Base-by-base conservation (phyloP, 37 sponge, comb jelly and placozoan genomes). In the Geodia barretti region DNA sequence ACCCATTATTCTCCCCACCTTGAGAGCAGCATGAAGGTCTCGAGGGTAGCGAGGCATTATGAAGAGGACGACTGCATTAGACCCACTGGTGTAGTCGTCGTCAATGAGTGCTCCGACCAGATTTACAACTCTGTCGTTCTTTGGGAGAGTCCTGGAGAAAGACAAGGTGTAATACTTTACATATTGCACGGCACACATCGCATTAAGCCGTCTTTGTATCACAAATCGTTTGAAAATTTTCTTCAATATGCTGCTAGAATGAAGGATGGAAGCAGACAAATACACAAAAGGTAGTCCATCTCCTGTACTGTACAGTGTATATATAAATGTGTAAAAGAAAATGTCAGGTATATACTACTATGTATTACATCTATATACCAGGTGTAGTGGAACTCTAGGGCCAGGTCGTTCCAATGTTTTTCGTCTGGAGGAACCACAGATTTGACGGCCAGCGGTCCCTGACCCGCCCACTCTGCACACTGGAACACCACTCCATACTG, bases 401-500 rank as follows among this genome's bases (percentile, higher is more conserved):
- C 99, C 11, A 98, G 89, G 73, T 96, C 97, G 65, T 96, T 96
- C 96, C 96, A 98, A 77, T 98, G 99, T 62, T 96, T 98, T 76
- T 98, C 99, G 72, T 98, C 99, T 0, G 99, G 99, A 2, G 99
- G 99, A 0, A 93, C 92, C 2, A 98, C 95, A 41, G 92, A 89
- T 76, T 98, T 98, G 31, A 98, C 92, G 62, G 94, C 93, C 4
- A 91, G 79, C 0, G 89, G 91, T 0, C 90, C 91, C 60, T 96
- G 89, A 4, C 95, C 95, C 1, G 93, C 99, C 99, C 99, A 98
- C 80, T 88, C 90, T 24, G 90, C 81, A 85, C 94, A 93, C 64
- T 94, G 79, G 69, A 92, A 98, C 79, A 98, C 99, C 24, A 98
- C 97, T 4, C 99, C 99, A 79, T 96, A 98, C 82, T 98, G 99